phyloP scores from a whole-genome alignment of 2,113 vertebrate species.

The Columba janthina region DNA sequence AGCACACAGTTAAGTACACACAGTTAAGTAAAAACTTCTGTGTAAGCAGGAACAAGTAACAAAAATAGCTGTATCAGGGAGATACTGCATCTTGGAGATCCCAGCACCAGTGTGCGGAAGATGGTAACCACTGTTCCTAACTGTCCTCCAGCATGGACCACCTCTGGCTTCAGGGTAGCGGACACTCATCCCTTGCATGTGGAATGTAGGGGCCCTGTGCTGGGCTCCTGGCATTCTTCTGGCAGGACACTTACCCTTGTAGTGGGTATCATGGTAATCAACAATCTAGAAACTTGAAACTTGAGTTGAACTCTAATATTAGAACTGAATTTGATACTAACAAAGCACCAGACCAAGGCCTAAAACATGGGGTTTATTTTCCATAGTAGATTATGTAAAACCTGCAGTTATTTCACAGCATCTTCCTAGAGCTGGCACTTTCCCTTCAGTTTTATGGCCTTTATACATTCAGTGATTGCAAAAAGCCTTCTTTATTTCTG shows the following conservation, averaged over 20 bases:
- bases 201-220: not conserved
- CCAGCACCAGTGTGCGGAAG: not conserved
- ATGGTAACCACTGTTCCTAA: not conserved
- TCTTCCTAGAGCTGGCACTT: not conserved
- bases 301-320: not conserved
- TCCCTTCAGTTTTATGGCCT: not conserved
- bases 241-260: not conserved
- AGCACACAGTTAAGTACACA: not conserved
- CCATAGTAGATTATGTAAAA: not conserved
- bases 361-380: not conserved
- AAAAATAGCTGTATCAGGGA: not conserved
- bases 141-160: not conserved
- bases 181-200: fast-evolving
- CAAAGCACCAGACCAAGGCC: not conserved
- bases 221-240: not conserved
- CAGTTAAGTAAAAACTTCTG: not conserved
- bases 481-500: not conserved
- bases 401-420: not conserved
- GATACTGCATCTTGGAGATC: not conserved
- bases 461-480: fast-evolving
- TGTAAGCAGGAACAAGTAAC: not conserved
- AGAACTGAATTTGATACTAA: not conserved
- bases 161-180: not conserved
- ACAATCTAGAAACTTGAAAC: not conserved
- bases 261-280: fast-evolving